Percentiles rank a stretch among this genome's conserved stretches.
Evolutionary conservation across 64 coral and sea anemone genomes (phyloP).

Genomic region (Dendronephthya gigantea): DNA sequence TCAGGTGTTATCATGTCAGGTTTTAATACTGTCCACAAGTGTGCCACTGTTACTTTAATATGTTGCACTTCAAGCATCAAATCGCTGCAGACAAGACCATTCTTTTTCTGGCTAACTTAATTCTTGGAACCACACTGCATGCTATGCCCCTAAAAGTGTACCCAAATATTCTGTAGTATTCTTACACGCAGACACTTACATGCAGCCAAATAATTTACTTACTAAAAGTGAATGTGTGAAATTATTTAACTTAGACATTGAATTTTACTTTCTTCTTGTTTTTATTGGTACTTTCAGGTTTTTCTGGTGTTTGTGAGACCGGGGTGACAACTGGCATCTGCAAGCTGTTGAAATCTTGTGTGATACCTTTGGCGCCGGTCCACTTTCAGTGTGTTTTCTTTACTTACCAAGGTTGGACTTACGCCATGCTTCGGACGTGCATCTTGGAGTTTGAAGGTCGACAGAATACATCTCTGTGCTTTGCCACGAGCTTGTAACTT

Average conservation of each 20-base stretch:
- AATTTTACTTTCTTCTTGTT: too few species aligned
- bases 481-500: slow-evolving; percentile 1
- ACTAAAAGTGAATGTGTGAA: too few species aligned
- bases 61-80: not conserved
- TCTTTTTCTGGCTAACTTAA: not conserved
- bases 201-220: too few species aligned
- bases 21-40: not conserved
- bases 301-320: too few species aligned
- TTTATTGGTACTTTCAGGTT: too few species aligned
- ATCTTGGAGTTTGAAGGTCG: slow-evolving; percentile 31
- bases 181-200: too few species aligned
- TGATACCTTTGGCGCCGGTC: too few species aligned
- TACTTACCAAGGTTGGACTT: slow-evolving; percentile 17
- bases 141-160: not conserved
- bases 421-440: slow-evolving; percentile 26
- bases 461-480: not conserved
- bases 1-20: not conserved
- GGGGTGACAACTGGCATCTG: too few species aligned
- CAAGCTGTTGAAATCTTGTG: too few species aligned
- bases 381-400: too few species aligned
- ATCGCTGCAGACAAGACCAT: not conserved
- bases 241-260: too few species aligned
- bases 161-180: too few species aligned
- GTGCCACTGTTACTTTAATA: not conserved
- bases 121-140: not conserved